Conservation (phyloP, 2,888 invertebrate genomes). For the Sinotaia quadrata region DNA sequence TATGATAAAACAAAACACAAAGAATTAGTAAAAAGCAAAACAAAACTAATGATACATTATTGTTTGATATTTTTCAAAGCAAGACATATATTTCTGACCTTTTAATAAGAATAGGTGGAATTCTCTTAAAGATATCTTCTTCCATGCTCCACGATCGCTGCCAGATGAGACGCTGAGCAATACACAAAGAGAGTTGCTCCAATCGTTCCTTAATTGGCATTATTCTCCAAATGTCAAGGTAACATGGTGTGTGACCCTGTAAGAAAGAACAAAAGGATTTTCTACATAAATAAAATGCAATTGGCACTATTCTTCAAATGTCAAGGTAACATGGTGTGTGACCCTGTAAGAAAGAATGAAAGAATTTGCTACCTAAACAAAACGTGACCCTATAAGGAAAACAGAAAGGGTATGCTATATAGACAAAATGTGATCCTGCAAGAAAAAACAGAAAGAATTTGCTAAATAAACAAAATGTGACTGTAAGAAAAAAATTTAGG, state of each 20-base stretch:
- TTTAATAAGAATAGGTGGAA: slow-evolving; percentile 62
- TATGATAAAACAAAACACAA: too few species aligned
- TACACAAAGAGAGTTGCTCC: slow-evolving; percentile 60
- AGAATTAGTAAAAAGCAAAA: too few species aligned
- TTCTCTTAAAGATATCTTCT: slow-evolving; percentile 59
- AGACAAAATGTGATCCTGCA: slow-evolving; percentile 52
- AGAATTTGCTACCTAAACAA: too few species aligned
- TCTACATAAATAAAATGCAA: too few species aligned
- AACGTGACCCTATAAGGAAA: slow-evolving; percentile 52
- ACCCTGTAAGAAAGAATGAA: slow-evolving; percentile 36
- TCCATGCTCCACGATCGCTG: slow-evolving; percentile 59
- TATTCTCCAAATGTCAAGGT: slow-evolving; percentile 56
- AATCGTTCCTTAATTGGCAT: slow-evolving; percentile 57
- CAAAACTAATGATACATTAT: too few species aligned
- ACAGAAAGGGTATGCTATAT: slow-evolving; percentile 60
- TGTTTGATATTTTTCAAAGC: too few species aligned
- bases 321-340: slow-evolving; percentile 59
- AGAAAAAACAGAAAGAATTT: too few species aligned
- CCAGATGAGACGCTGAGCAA: slow-evolving; percentile 56
- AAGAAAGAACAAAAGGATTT: slow-evolving; percentile 11
- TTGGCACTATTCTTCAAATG: slow-evolving; percentile 54
- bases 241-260: slow-evolving; percentile 55
- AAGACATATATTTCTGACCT: too few species aligned
- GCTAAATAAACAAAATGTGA: too few species aligned
- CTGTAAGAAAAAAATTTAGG: too few species aligned